Base-by-base conservation (phyloP, 37 sponge, comb jelly and placozoan species). In the Cliona cf. orientalis region DNA sequence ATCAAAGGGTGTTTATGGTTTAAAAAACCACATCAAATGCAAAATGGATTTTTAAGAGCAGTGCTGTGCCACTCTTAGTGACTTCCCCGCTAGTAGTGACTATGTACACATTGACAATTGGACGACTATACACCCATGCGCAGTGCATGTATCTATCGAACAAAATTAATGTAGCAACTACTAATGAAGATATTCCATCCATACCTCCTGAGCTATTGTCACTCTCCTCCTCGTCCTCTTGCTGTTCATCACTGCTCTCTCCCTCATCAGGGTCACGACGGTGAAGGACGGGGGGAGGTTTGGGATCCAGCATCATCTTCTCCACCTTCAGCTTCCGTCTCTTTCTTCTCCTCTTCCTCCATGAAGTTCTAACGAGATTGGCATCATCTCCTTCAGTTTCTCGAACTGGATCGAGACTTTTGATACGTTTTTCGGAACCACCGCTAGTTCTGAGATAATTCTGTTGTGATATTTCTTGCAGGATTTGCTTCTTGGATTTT, bases 241-340 rank as follows among this genome's bases (percentile, higher is more conserved):
- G 43, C 0, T 26, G 71, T 25, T 34, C 87, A 44, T 70, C 60
- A 61, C 26, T n/a, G 2, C 3, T 31, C 26, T 26, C 44, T 42
- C 7, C 37, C 32, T 55, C 61, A 59, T 5, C 28, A 35, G 36
- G 14, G 3, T 17, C 4, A 23, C 25, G 7, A 22, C 35, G 2
- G 39, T 70, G 66, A 3, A 44, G 70, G 3, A 28, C 32, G 4
- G 67, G 11, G 5, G 32, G 37, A 6, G 37, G 5, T 32, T 28
- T 42, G 31, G 86, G 86, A 29, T 19, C 14, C 25, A 19, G 28
- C 34, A 71, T 28, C 7, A 59, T 32, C 70, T 87, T 87, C 62
- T 87, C 88, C 44, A 39, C 61, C 44, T 46, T 75, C 33, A 72
- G 37, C 45, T 62, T 45, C 46, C 65, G 58, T 60, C 78, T 63